These are phyloP conservation scores for Bugula neritina DNA, from an alignment of 2,888 invertebrate species.

Conservation along the genomic window DNA sequence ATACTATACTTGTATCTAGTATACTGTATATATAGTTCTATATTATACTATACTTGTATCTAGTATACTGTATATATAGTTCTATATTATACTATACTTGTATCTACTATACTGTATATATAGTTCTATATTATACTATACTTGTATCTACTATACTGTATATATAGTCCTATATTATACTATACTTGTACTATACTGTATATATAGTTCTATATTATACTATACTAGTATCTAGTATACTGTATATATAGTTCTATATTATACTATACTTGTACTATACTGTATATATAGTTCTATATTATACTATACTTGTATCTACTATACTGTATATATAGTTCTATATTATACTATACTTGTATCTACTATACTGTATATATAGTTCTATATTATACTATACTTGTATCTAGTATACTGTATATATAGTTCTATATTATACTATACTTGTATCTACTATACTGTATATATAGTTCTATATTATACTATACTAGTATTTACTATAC, in stretches of 20 bases:
- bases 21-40: not conserved
- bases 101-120: not conserved
- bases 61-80: not conserved
- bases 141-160: not conserved
- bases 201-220: not conserved
- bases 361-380: not conserved
- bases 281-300: not conserved
- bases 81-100: not conserved
- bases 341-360: not conserved
- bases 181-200: not conserved
- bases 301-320: not conserved
- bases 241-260: not conserved
- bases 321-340: not conserved
- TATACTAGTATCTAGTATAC: not conserved
- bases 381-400: not conserved
- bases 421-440: not conserved
- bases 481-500: not conserved
- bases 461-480: not conserved
- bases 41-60: not conserved
- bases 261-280: not conserved
- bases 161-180: not conserved
- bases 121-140: not conserved
- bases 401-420: not conserved
- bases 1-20: not conserved
- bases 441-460: not conserved